phyloP scores from a whole-genome alignment of 92 coral and sea anemone genomes.

The Bergia puertoricense region DNA sequence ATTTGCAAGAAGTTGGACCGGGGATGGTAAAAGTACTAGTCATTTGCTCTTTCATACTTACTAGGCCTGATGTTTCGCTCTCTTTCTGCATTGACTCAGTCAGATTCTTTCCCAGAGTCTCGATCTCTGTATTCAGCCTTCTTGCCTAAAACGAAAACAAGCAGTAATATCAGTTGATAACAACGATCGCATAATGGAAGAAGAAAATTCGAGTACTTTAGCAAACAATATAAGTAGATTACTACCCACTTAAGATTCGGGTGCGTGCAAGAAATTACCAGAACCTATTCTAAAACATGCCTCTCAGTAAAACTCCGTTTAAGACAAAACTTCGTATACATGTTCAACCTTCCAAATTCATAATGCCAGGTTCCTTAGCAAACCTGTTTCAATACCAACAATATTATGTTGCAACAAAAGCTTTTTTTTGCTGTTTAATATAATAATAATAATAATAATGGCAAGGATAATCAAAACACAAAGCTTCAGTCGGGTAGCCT shows the following conservation, averaged over 20 bases:
- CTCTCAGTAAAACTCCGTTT: too few species aligned
- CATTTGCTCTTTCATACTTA: conserved; percentile 23
- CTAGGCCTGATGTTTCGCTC: conserved; percentile 69
- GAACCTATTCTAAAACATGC: too few species aligned
- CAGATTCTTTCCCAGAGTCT: conserved; percentile 78
- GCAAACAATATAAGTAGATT: background rate
- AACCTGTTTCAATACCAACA: background rate
- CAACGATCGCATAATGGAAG: too few species aligned
- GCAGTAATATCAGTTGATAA: background rate
- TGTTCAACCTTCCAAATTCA: too few species aligned
- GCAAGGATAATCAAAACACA: background rate
- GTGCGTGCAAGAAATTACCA: background rate
- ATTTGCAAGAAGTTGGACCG: background rate
- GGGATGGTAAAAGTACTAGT: background rate
- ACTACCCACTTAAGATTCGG: background rate
- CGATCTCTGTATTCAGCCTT: conserved; percentile 85
- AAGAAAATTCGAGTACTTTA: too few species aligned
- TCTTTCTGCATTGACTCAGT: conserved; percentile 81
- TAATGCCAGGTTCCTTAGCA: too few species aligned
- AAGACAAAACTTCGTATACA: too few species aligned
- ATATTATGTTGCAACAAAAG: too few species aligned
- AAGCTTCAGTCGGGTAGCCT: background rate
- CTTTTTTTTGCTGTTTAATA: background rate
- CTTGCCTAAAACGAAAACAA: conserved; percentile 47
- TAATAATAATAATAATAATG: too few species aligned